Evolutionary conservation across 2,888 invertebrate species (phyloP).

Genomic region (Lamellibrachia satsuma): DNA sequence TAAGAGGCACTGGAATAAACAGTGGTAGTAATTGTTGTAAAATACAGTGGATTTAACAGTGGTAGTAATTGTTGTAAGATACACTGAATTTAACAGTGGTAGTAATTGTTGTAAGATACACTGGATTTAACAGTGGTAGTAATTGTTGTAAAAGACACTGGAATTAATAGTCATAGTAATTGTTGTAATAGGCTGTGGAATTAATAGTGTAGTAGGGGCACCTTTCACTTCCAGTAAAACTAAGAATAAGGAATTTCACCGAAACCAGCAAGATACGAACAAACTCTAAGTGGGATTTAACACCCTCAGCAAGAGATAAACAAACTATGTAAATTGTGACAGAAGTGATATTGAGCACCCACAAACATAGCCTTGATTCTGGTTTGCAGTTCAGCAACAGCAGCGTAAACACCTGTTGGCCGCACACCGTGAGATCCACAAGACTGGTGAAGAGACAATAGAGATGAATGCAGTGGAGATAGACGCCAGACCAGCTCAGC

Average conservation of each 20-base stretch:
- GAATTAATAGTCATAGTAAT: too few relatives aligned
- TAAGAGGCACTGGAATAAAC: too few relatives aligned
- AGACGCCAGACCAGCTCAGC: neutral
- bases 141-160: neutral
- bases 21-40: too few relatives aligned
- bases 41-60: too few relatives aligned
- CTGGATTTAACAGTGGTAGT: neutral
- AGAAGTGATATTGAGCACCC: neutral
- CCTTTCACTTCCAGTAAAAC: too few relatives aligned
- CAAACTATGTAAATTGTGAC: neutral
- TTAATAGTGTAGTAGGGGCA: too few relatives aligned
- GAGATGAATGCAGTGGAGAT: slow-evolving; percentile 22
- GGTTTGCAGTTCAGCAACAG: slow-evolving; percentile 50
- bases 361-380: neutral
- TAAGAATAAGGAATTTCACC: too few relatives aligned
- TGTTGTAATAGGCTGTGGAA: neutral
- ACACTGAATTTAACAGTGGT: too few relatives aligned
- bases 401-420: slow-evolving; percentile 60
- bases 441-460: slow-evolving; percentile 54
- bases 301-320: neutral
- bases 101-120: too few relatives aligned
- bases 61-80: too few relatives aligned
- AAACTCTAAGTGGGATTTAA: too few relatives aligned
- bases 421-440: slow-evolving; percentile 62
- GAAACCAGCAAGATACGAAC: too few relatives aligned